Evolutionary conservation across 2,113 vertebrate species (phyloP).

Genomic region (Neodon shergylaensis): DNA sequence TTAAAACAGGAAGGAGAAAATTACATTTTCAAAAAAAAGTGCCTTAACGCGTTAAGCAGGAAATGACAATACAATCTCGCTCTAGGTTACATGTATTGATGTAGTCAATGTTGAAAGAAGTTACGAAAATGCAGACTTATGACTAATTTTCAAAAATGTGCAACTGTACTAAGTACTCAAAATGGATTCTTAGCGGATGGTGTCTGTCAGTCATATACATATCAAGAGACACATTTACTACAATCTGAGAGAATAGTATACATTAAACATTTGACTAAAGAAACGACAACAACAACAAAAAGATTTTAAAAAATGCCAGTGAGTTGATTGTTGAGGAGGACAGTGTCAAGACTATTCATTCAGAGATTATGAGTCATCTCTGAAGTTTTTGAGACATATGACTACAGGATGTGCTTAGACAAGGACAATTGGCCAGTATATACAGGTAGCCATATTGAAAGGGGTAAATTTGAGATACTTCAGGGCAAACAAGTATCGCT

Average conservation of each 20-base stretch:
- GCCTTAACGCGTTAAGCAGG: neutral
- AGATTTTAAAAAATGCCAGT: neutral
- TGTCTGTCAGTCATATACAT: neutral
- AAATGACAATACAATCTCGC: neutral
- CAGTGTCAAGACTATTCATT: neutral
- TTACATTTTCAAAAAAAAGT: neutral
- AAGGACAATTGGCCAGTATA: no score
- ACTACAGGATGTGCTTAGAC: neutral
- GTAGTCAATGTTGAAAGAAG: neutral
- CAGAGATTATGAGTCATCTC: neutral
- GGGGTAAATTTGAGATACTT: neutral
- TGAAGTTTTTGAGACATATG: neutral
- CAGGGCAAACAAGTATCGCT: accelerated
- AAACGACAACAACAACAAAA: neutral
- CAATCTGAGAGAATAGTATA: neutral
- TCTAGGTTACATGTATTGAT: neutral
- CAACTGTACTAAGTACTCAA: neutral
- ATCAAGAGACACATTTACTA: neutral
- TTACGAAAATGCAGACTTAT: neutral
- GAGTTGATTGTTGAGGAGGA: neutral
- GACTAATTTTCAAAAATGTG: neutral
- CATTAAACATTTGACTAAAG: neutral
- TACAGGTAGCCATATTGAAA: accelerated
- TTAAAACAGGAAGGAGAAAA: neutral
- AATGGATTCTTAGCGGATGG: neutral